Evolutionary conservation across 2,888 invertebrate genomes (phyloP), one percentile per base, ranked within the genome.

Genomic region (Erebia aethiops): DNA sequence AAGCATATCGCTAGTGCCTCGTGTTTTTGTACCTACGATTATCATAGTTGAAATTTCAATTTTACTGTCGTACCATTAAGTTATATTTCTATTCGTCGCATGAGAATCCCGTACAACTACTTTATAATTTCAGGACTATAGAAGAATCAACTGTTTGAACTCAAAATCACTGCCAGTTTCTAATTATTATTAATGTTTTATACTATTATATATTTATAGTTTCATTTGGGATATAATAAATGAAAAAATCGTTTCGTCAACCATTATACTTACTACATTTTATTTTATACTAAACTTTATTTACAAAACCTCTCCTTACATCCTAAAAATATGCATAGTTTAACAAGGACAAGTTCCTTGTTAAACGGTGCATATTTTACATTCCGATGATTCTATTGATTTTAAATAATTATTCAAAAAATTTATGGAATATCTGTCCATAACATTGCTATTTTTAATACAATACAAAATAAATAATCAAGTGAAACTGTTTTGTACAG

Each of bases 261-360:
- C 90, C 90, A 89, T 91, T 88, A 87, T 85, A 86, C 89, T 90
- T 85, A 86, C 90, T 90, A 90, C 86, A 79, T 85, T 89, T 87
- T 88, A 88, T 87, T 89, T 88, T 88, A 87, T 86, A 81, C 87
- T 90, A 89, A 85, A 82, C 54, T 80, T 81, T 92, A 92, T 92
- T 84, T 92, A 92, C 92, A 92, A 87, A 86, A 82, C 79, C 80
- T 84, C 82, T 83, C 83, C 84, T 86, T 84, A 83, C 75, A 79
- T 71, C 60, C 70, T 21, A 21, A 21, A 21, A 21, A 21, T 21
- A 21, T 21, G 21, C 21, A 21, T 21, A 21, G 21, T 21, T 21
- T 21, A 21, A 21, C 21, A 21, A 21, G 21, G 2, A 21, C n/a
- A n/a, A n/a, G n/a, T n/a, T n/a, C 1, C 67, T 75, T 69, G 78